These are phyloP conservation scores for Zaprionus tsacasi DNA, from an alignment of 1,140 invertebrate genomes.

Conservation along the genomic window DNA sequence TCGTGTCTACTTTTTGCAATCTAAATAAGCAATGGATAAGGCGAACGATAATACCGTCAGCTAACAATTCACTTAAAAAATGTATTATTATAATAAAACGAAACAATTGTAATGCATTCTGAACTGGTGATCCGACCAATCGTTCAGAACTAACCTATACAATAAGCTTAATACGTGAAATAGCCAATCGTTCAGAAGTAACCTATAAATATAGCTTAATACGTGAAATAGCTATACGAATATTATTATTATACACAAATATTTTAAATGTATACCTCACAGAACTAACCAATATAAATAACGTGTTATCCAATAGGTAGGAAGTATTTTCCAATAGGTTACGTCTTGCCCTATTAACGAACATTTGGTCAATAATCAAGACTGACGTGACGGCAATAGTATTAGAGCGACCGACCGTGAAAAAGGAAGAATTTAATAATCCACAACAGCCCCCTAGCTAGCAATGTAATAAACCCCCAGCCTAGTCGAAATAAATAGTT, in stretches of 20 bases:
- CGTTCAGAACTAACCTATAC: too few species aligned
- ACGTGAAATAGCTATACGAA: too few species aligned
- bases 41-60: neutral
- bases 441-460: neutral
- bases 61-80: neutral
- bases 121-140: too few species aligned
- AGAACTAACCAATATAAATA: neutral
- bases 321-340: too few species aligned
- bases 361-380: neutral
- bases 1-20: neutral
- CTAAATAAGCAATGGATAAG: constrained; percentile 14
- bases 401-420: too few species aligned
- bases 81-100: neutral
- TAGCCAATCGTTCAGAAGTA: too few species aligned
- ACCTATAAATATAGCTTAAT: too few species aligned
- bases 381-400: neutral
- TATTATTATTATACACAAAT: too few species aligned
- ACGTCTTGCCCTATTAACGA: neutral
- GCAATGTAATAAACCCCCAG: neutral
- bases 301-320: neutral
- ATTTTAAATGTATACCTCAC: neutral
- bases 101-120: too few species aligned
- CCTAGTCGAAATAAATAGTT: neutral
- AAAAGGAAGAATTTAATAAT: neutral
- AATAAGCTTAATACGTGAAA: too few species aligned